Evolutionary conservation across 1,140 invertebrate species (phyloP).

Genomic region (Drosophila lowei): DNA sequence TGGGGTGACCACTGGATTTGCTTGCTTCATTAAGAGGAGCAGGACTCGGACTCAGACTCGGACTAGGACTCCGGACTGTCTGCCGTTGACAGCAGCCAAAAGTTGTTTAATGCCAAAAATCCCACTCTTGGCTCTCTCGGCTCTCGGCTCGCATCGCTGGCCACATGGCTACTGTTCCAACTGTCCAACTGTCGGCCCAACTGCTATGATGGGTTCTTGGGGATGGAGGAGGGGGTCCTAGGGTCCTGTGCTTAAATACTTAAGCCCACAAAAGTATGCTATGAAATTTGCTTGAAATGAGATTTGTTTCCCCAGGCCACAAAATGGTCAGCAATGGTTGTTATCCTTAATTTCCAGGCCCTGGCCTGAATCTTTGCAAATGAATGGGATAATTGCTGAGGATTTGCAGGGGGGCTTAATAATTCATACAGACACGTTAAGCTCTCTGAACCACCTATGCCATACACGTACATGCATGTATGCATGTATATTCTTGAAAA

Average conservation of each 20-base stretch:
- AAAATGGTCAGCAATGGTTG: conserved; percentile 49
- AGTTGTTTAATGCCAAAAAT: conserved; percentile 58
- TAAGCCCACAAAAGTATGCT: conserved; percentile 76
- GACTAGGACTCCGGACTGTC: conserved; percentile 24
- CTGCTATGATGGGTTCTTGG: too few relatives aligned
- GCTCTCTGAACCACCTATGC: too few relatives aligned
- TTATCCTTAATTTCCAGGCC: conserved; percentile 4
- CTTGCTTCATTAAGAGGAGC: conserved; percentile 67
- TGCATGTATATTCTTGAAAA: too few relatives aligned
- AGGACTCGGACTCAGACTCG: conserved; percentile 2
- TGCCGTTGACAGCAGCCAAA: conserved; percentile 58
- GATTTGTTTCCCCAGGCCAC: conserved; percentile 53
- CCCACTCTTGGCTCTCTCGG: conserved; percentile 28
- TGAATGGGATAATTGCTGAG: conserved; percentile 60
- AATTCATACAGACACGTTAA: conserved; percentile 21
- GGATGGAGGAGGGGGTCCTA: too few relatives aligned
- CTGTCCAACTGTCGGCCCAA: conserved; percentile 26
- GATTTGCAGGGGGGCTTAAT: conserved; percentile 28
- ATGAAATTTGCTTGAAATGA: conserved; percentile 75
- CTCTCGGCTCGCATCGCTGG: conserved; percentile 2
- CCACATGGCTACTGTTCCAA: conserved; percentile 1
- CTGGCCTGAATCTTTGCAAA: conserved; percentile 43
- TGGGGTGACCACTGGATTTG: conserved; percentile 68
- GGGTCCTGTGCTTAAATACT: conserved; percentile 60
- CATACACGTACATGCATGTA: too few relatives aligned